Base-by-base conservation (phyloP, 2,797 vertebrate genomes). In the Esox lucius region DNA sequence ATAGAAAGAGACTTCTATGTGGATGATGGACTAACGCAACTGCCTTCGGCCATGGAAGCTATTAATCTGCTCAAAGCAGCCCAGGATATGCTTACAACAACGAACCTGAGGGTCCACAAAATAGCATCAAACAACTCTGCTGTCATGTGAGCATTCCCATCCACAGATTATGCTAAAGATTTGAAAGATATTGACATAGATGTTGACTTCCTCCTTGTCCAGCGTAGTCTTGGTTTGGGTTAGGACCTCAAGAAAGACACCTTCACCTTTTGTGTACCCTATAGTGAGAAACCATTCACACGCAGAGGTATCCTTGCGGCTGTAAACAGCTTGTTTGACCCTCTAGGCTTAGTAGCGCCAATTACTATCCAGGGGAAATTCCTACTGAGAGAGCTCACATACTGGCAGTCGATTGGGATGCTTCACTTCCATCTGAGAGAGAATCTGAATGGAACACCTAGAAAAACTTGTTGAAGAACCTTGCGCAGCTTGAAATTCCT, bases 231-330 rank as follows among this genome's bases (percentile, higher is more conserved):
- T 4, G 42, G 42, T 4, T 48, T 48, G 12, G 8, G 3, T 48
- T 48, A 42, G 42, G 42, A 48, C 42, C 42, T 48, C 3, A 7
- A 1, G 9, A 15, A 17, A 7, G 64, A 35, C 4, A 33, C 62
- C 8, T 66, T 66, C 31, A 66, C 64, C 1, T 66, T 31, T 7
- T 9, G 16, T 9, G 66, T 42, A 0, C 0, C 35, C 6, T 46
- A 7, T 16, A 70, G 15, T 7, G 22, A 64, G 22, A 76, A 73
- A 28, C 70, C 74, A 19, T 76, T 70, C 28, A 76, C 78, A 8
- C 35, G 53, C 3, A 59, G 74, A 69, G 78, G 78, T 69, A 74
- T 76, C 4, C 74, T 79, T 16, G 56, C 70, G n/a, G 75, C 70
- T 1, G 51, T 75, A 16, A 75, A 61, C 66, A 75, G 73, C 49